Conservation (phyloP, 2,113 vertebrate genomes). For the Burhinus bistriatus region DNA sequence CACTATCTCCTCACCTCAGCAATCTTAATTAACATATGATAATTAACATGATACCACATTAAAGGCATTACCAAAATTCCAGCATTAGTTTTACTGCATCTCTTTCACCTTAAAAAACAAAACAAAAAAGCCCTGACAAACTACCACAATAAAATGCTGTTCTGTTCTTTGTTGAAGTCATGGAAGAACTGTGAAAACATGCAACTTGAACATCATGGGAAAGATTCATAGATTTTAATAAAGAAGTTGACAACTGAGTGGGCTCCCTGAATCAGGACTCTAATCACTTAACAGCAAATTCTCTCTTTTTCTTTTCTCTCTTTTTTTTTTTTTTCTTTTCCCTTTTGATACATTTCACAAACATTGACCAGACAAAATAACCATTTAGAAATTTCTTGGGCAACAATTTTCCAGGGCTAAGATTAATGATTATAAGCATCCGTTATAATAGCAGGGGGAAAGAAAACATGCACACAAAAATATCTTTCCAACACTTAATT, state of each 20-base stretch:
- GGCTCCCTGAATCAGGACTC: neutral
- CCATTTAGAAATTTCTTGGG: neutral
- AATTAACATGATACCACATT: neutral
- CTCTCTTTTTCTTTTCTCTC: neutral
- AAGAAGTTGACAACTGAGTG: neutral
- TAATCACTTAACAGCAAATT: neutral
- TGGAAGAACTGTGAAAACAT: neutral
- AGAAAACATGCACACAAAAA: neutral
- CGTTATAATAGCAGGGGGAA: neutral
- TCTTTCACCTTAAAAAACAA: neutral
- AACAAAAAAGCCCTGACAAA: neutral
- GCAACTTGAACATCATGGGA: neutral
- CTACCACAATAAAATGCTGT: neutral
- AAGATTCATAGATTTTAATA: slow-evolving; percentile 33
- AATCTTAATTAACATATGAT: neutral
- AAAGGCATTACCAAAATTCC: neutral
- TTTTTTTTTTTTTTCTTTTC: neutral
- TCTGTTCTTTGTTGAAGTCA: neutral
- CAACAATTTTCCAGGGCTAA: neutral
- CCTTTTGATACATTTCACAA: neutral
- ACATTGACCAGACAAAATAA: neutral
- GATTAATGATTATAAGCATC: neutral
- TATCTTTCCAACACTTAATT: neutral
- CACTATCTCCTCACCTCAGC: neutral
- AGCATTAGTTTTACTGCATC: neutral